phyloP scores from a whole-genome alignment of 2,113 vertebrate genomes.

The Neofelis nebulosa region DNA sequence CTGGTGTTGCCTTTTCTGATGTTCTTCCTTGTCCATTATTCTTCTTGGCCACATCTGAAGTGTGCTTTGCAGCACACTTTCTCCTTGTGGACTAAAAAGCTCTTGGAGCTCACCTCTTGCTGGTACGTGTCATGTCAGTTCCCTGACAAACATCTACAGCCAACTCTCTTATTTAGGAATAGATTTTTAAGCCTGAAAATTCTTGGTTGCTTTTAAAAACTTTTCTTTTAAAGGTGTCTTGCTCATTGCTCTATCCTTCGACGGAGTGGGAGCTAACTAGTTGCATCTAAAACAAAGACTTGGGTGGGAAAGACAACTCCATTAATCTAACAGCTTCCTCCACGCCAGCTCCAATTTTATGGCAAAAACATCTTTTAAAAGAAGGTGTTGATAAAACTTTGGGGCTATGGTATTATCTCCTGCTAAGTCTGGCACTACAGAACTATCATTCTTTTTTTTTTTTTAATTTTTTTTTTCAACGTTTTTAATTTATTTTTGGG shows the following conservation, averaged over 20 bases:
- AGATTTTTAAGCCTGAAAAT: background rate
- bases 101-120: background rate
- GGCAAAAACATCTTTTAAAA: conserved; percentile 5
- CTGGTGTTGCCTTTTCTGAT: background rate
- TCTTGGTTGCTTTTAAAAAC: background rate
- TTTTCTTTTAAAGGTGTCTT: background rate
- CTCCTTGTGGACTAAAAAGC: background rate
- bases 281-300: background rate
- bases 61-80: background rate
- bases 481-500: too few species aligned
- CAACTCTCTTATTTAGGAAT: conserved; percentile 27
- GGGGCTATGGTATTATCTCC: background rate
- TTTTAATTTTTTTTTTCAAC: too few species aligned
- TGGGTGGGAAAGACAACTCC: background rate
- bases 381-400: background rate
- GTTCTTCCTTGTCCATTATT: background rate
- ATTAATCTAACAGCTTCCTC: background rate
- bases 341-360: conserved; percentile 1
- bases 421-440: background rate
- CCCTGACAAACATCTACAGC: background rate
- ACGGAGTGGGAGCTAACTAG: background rate
- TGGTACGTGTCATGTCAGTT: background rate
- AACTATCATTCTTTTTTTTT: background rate
- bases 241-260: background rate
- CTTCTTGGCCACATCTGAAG: background rate